These are phyloP conservation scores for Brachyptera putata DNA, from an alignment of 2,888 invertebrate species.

Conservation along the genomic window DNA sequence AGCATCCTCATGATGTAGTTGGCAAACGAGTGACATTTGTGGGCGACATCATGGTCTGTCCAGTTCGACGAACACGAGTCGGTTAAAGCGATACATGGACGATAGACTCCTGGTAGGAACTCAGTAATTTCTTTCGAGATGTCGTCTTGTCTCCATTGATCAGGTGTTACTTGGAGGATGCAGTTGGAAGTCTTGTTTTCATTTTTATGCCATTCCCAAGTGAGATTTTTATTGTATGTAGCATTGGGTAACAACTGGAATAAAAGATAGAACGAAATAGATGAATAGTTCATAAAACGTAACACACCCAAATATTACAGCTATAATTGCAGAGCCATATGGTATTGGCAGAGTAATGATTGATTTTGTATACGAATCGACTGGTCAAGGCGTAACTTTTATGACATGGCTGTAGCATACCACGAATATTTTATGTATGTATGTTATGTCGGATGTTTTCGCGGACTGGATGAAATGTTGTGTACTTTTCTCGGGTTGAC, in stretches of 20 bases:
- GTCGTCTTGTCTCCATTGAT: background rate
- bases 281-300: too few species aligned
- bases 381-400: too few species aligned
- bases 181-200: background rate
- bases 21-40: conserved; percentile 34
- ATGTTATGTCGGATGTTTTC: too few species aligned
- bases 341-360: too few species aligned
- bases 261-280: too few species aligned
- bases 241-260: background rate
- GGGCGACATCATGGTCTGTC: conserved; percentile 12
- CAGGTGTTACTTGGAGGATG: background rate
- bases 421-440: too few species aligned
- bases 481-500: too few species aligned
- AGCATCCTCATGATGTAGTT: conserved; percentile 26
- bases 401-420: too few species aligned
- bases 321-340: too few species aligned
- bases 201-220: background rate
- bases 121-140: background rate
- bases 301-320: too few species aligned
- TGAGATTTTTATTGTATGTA: background rate
- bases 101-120: background rate
- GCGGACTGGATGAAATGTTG: too few species aligned
- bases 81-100: conserved; percentile 14
- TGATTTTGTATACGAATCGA: too few species aligned
- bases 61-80: conserved; percentile 29